phyloP scores from a whole-genome alignment of 2,113 vertebrate species.

The Aphelocoma coerulescens region DNA sequence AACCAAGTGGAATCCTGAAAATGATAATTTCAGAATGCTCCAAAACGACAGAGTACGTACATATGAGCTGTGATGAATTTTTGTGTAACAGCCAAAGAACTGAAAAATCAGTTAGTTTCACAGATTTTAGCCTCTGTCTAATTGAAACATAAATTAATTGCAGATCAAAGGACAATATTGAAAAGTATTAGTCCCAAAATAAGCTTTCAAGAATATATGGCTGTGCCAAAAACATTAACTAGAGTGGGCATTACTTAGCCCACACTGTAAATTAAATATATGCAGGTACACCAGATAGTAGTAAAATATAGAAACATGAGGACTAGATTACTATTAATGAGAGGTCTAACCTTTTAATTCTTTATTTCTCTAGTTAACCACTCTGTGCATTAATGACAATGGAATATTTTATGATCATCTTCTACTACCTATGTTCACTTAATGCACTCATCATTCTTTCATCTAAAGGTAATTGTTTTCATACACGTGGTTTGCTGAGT shows the following conservation, averaged over 20 bases:
- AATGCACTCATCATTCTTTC: constrained; percentile 18
- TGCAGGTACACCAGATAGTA: neutral
- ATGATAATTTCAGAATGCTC: neutral
- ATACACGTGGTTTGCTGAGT: neutral
- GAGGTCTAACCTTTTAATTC: neutral
- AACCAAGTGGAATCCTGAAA: neutral
- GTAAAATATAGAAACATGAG: neutral
- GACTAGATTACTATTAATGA: constrained; percentile 2
- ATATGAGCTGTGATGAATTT: neutral
- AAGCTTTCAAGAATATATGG: neutral
- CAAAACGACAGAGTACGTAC: neutral
- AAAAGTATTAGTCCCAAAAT: constrained; percentile 20
- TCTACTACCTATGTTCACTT: neutral
- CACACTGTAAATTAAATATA: constrained; percentile 8
- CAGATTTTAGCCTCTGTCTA: neutral
- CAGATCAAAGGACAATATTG: neutral
- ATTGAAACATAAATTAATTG: neutral
- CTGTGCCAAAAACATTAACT: constrained; percentile 17
- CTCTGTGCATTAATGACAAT: neutral
- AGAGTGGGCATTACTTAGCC: neutral
- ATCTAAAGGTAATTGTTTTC: constrained; percentile 37
- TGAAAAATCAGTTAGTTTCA: neutral
- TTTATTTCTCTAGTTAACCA: constrained; percentile 11
- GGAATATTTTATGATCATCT: constrained; percentile 13
- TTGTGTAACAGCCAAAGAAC: neutral